Evolutionary conservation across 2,113 vertebrate genomes (phyloP), one percentile per base, ranked within the genome.

Genomic region (Petroica traversi): DNA sequence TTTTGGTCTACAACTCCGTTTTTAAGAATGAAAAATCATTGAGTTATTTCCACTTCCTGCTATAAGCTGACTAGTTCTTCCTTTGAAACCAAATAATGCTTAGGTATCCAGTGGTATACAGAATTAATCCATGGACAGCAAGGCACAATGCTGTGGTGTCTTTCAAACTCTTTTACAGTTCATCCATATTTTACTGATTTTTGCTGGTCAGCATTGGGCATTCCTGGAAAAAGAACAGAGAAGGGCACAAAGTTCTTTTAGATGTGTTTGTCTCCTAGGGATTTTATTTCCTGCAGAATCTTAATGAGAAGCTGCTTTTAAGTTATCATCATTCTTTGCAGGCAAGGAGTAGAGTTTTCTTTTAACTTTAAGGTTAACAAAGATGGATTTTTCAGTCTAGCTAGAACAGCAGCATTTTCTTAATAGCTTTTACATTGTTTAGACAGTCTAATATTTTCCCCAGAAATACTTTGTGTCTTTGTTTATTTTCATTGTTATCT

Each of bases 281-380:
- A 55, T 80, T 83, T 82, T 84, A 49, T 84, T 90, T 92, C 45
- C 45, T 86, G 43, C 34, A 84, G 63, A 34, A 79, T 92, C 29
- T 51, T 73, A 86, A 76, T 62, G 46, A 91, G 68, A 84, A 89
- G 19, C 33, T 95, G 55, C 46, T 74, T 2, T 67, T 87, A 67
- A 89, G 26, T 92, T 34, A 14, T 77, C 57, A 33, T 71, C 5
- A 1, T 26, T 54, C 17, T 88, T 89, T 80, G 22, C 68, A 62
- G 46, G 36, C 52, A 69, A 55, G 5, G 9, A 40, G 11, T 17
- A 63, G 14, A 66, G 41, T 68, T 82, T 78, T 89, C 29, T 76
- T 74, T 62, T 54, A 23, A 33, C 9, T 25, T 62, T 13, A 46
- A 62, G 20, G 14, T 49, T 69, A 49, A 20, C 3, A 49, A 83